phyloP scores from a whole-genome alignment of 2,888 invertebrate genomes.

The Dynastes grantii region DNA sequence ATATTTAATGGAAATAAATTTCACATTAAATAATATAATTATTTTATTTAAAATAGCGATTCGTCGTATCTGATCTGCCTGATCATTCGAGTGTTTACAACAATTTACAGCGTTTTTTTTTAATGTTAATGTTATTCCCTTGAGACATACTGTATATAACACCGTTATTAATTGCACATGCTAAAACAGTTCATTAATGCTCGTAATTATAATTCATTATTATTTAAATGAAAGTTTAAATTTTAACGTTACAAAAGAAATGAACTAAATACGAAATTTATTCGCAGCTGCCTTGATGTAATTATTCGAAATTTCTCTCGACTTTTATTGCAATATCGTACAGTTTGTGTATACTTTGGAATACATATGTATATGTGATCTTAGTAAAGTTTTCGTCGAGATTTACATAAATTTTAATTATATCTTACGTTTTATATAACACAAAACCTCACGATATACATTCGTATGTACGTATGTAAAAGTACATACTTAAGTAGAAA shows the following conservation, averaged over 20 bases:
- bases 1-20: no score
- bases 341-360: no score
- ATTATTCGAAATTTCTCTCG: conserved; percentile 17
- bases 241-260: not conserved
- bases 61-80: no score
- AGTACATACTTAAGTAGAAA: conserved; percentile 21
- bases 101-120: no score
- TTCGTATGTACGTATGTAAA: conserved; percentile 14
- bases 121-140: not conserved
- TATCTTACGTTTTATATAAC: conserved; percentile 8
- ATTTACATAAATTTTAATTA: not conserved
- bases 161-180: conserved; percentile 10
- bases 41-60: no score
- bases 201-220: not conserved
- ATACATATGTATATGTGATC: not conserved
- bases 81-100: no score
- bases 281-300: conserved; percentile 4
- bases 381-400: no score
- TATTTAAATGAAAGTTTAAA: conserved; percentile 19
- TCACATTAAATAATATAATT: no score
- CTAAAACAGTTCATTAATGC: not conserved
- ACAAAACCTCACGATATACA: not conserved
- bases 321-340: not conserved
- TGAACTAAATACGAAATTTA: conserved; percentile 11
- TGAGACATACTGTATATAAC: not conserved